Evolutionary conservation across 2,888 invertebrate species (phyloP), one percentile per base, ranked within the genome.

Genomic region (Rhodophaea formosa): DNA sequence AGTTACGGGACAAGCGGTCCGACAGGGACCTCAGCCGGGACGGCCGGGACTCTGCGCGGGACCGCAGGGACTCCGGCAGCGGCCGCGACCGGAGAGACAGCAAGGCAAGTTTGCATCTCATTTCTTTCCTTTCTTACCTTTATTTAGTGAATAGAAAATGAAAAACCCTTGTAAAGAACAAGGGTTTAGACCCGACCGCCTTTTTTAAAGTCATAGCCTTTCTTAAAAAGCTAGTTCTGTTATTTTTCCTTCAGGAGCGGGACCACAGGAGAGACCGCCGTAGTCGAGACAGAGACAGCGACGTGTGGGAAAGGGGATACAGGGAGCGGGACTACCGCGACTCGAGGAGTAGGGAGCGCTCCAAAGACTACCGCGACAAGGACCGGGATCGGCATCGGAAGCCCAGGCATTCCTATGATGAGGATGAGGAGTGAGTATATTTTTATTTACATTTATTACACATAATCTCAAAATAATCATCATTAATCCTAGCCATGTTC

Each of bases 391-490:
- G 93, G 60, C 93, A 94, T 71, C 87, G 94, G 75, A 92, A 93
- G 75, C 86, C 92, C 12, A 84, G 92, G 70, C 93, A 92, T 67
- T 94, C 94, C 60, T 95, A 95, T 70, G 95, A 95, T 61, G 94
- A 94, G 62, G 95, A 95, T 60, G 95, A 94, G 75, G 95, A 95
- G 94, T 95, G 71, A 92, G 94, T 83, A 10, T 23, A n/a, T n/a
- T n/a, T n/a, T n/a, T n/a, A n/a, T n/a, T n/a, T n/a, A n/a, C n/a
- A n/a, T n/a, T n/a, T n/a, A n/a, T n/a, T n/a, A n/a, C n/a, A n/a
- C n/a, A n/a, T n/a, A n/a, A n/a, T n/a, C n/a, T n/a, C n/a, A n/a
- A n/a, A n/a, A n/a, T n/a, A n/a, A n/a, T n/a, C n/a, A n/a, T n/a
- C n/a, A n/a, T n/a, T n/a, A n/a, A n/a, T n/a, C n/a, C n/a, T n/a